Base-by-base conservation (phyloP, 2,888 invertebrate genomes). In the Laothoe populi region DNA sequence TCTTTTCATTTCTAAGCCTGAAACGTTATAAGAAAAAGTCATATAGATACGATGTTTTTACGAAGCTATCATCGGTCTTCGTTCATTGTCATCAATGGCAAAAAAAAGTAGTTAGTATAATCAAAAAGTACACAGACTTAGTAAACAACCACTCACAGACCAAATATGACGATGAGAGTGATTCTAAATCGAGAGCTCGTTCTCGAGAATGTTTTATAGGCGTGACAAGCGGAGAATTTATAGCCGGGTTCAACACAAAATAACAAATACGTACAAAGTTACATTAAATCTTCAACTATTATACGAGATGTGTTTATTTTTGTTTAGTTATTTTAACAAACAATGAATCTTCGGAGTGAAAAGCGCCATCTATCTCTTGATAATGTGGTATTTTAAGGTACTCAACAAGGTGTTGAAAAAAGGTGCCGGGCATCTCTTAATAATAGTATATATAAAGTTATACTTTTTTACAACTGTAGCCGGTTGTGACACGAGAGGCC, bases 61-160 rank as follows among this genome's bases (percentile, higher is more conserved):
- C n/a, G n/a, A n/a, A n/a, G n/a, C n/a, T n/a, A n/a, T n/a, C n/a
- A n/a, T n/a, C n/a, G n/a, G n/a, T n/a, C n/a, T n/a, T n/a, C n/a
- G n/a, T n/a, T n/a, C 38, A 38, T 13, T 2, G 13, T 38, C 13
- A 13, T 26, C 26, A 7, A 26, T 26, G 26, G 26, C 38, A 4
- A 10, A 7, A 10, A 35, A 8, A 38, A 38, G 38, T 11, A n/a
- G n/a, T n/a, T n/a, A n/a, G n/a, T n/a, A n/a, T 38, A 13, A 3
- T 38, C 13, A 13, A 38, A 31, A 53, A 35, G 10, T 19, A 35
- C 19, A 10, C 19, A 5, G 4, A 31, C 31, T 11, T 35, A 11
- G 62, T 61, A 66, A 58, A 64, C 16, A 67, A 59, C 53, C 11
- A 53, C 31, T 53, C 53, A 35, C 53, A 35, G 11, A 31, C 19